Evolutionary conservation across 2,797 vertebrate species (phyloP), one percentile per base, ranked within the genome.

Genomic region (Phoeniculus purpureus): DNA sequence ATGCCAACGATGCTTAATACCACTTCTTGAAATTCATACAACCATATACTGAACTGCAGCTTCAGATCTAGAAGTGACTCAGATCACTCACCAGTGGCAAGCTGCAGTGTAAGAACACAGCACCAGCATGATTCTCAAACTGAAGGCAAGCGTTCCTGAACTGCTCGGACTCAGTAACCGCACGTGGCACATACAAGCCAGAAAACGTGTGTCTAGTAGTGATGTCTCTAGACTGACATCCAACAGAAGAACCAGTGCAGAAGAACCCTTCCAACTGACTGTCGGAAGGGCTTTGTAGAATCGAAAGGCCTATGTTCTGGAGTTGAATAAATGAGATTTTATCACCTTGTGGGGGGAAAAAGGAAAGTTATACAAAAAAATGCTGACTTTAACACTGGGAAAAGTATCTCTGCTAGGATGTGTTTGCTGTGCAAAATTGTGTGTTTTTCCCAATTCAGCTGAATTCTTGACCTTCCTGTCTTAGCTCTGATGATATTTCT

Each of bases 381-480:
- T 55, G 76, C 48, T 83, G 85, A 85, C 47, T 81, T 87, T 58
- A 74, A 29, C 27, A 72, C 31, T 52, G 21, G 25, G 34, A 76
- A 17, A 80, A 47, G 11, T 21, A 45, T n/a, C 37, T 90, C 62
- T 85, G 84, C 58, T 47, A 67, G 34, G 73, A 67, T 0, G 1
- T 15, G 25, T 77, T 76, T 2, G 1, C 34, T 54, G 32, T 37
- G 45, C 26, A 68, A 68, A 68, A 72, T n/a, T n/a, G n/a, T n/a
- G n/a, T 40, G 50, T 54, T 61, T 79, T 67, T 62, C 26, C 16
- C 32, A 81, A 81, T 52, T 72, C 37, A 55, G 22, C 37, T 14
- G 70, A 80, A 89, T 85, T 83, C 7, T 40, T 85, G 76, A 81
- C 59, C 27, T 85, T 89, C 59, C 61, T 27, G 20, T 77, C 51